Conservation (phyloP, 2,797 vertebrate species). For the Phoebastria nigripes region DNA sequence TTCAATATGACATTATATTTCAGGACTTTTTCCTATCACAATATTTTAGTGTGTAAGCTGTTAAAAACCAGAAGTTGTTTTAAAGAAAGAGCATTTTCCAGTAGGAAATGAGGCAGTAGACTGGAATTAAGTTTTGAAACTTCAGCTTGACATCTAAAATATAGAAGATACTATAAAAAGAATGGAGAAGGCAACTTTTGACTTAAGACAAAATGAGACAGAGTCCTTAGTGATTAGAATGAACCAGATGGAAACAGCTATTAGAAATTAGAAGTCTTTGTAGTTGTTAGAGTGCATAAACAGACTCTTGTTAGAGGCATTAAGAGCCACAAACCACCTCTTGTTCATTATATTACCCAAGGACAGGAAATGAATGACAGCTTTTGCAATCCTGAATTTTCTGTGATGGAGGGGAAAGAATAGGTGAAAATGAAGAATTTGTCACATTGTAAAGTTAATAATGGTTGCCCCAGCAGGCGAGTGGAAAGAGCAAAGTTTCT, state of each 20-base stretch:
- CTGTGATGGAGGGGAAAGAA: not conserved
- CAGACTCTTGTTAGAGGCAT: not conserved
- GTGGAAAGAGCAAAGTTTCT: slow-evolving; percentile 1
- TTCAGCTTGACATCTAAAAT: not conserved
- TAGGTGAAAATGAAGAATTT: not conserved
- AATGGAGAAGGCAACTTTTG: not conserved
- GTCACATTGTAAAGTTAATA: slow-evolving; percentile 13
- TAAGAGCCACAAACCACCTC: slow-evolving; percentile 9
- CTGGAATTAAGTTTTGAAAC: not conserved
- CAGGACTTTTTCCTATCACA: not conserved
- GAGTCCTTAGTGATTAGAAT: slow-evolving; percentile 9
- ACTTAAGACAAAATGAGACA: slow-evolving; percentile 11
- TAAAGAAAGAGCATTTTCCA: not conserved
- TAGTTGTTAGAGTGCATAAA: slow-evolving; percentile 35
- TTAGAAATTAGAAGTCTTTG: slow-evolving; percentile 51
- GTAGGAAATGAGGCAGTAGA: not conserved
- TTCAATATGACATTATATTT: not conserved
- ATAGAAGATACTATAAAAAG: not conserved
- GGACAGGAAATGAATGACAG: not conserved
- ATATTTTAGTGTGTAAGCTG: not conserved
- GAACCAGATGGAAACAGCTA: slow-evolving; percentile 29
- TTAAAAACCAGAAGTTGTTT: not conserved
- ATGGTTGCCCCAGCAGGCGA: not conserved
- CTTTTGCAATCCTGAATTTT: not conserved
- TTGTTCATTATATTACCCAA: slow-evolving; percentile 39